Base-by-base conservation (phyloP, 2,888 invertebrate genomes). In the Trissoscelio sp. region DNA sequence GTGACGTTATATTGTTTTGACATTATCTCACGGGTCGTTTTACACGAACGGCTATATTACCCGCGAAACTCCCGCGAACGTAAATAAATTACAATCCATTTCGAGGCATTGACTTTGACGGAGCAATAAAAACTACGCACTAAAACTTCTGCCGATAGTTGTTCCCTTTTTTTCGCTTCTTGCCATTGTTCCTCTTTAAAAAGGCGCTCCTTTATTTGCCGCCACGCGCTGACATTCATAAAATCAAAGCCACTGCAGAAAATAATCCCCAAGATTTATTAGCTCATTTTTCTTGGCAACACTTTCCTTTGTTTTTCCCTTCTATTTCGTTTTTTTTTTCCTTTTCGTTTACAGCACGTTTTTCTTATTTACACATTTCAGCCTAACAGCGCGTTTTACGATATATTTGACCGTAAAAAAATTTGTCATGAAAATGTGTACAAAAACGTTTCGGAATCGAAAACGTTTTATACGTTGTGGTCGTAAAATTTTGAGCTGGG, bases 241-340 rank as follows among this genome's bases (percentile, higher is more conserved):
- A 69, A 69, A 69, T 77, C 67, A 69, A 51, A 69, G 60, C 11
- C 67, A 34, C 53, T 34, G 51, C 34, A 31, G 53, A 48, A 67
- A 67, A 67, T 77, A 77, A 77, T 77, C 53, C 34, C 31, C 37
- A 12, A 67, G 69, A 77, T 77, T 77, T 77, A 77, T 77, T 53
- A 39, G 60, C 64, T 57, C 69, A 60, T 77, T 69, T 77, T 69
- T 77, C 69, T 69, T 24, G 16, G 16, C 48, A 60, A 66, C 57
- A 51, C 58, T 75, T 66, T 75, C 44, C 57, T 57, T 67, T 37
- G 20, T 42, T 48, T 44, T 48, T 44, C 39, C 57, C 28, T n/a
- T n/a, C n/a, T n/a, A n/a, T n/a, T n/a, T n/a, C n/a, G n/a, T n/a
- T n/a, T n/a, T n/a, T n/a, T n/a, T n/a, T n/a, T n/a, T n/a, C n/a